phyloP scores from a whole-genome alignment of 1,140 invertebrate genomes.

The Leptonema lineaticorne region DNA sequence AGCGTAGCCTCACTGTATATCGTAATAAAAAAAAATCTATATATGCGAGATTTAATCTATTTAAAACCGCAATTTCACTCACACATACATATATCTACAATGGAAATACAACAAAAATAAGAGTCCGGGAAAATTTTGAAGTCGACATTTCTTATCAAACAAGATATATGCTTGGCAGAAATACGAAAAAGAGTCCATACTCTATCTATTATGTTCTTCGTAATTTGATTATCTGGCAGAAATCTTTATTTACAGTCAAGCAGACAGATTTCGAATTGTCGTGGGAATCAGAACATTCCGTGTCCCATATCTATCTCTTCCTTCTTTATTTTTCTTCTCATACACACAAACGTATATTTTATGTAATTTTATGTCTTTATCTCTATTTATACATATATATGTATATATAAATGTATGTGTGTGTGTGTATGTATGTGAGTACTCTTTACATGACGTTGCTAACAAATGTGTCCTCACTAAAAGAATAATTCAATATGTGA shows the following conservation, averaged over 20 bases:
- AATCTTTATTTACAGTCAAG: constrained; percentile 41
- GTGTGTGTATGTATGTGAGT: no score
- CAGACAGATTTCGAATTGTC: constrained; percentile 39
- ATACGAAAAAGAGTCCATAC: constrained; percentile 13
- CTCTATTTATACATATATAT: no score
- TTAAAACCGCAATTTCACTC: no score
- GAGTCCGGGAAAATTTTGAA: no score
- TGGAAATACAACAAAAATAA: no score
- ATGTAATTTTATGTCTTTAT: neutral
- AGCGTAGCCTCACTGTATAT: no score
- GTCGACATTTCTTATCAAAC: constrained; percentile 16
- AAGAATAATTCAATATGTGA: constrained; percentile 1
- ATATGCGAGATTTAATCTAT: no score
- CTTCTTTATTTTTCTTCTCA: neutral
- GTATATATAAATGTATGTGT: no score
- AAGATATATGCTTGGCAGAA: constrained; percentile 19
- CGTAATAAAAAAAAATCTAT: no score
- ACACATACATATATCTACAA: no score
- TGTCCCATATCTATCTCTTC: constrained; percentile 8
- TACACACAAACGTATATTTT: neutral
- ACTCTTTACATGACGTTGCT: no score
- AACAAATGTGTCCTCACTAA: neutral
- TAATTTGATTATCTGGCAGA: constrained; percentile 41
- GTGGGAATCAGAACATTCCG: constrained; percentile 35
- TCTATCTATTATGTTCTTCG: constrained; percentile 35